A percentile compares a stretch with the other conserved stretches of the same genome.
phyloP scores from a whole-genome alignment of 2,888 invertebrate species.

The Minunthozetes semirufus region DNA sequence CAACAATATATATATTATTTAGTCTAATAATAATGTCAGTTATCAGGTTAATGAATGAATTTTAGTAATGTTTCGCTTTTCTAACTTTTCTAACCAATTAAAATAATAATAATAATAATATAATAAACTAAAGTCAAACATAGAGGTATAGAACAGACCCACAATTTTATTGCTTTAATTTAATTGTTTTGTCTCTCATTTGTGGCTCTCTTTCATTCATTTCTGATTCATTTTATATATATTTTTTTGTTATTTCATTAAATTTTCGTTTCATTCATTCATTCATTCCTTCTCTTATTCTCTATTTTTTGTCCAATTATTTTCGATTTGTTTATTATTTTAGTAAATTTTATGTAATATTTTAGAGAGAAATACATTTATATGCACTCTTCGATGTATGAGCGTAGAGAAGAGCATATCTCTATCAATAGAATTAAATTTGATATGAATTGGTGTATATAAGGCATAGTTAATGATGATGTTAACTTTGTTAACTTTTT shows the following conservation, averaged over 20 bases:
- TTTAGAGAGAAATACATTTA: too few species aligned
- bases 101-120: constrained; percentile 28
- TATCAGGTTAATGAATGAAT: constrained; percentile 29
- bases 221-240: background rate
- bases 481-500: constrained; percentile 18
- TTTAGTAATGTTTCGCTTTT: constrained; percentile 18
- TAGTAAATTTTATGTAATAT: too few species aligned
- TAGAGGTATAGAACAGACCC: background rate
- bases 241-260: background rate
- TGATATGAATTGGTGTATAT: too few species aligned
- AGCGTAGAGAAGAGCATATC: too few species aligned
- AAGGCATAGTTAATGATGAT: constrained; percentile 18
- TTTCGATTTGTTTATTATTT: too few species aligned
- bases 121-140: background rate
- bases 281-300: too few species aligned
- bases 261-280: background rate
- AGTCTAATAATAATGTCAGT: constrained; percentile 18
- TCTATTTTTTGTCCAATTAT: too few species aligned
- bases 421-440: too few species aligned
- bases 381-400: too few species aligned
- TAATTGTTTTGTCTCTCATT: constrained; percentile 19
- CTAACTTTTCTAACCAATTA: constrained; percentile 12
- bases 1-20: background rate
- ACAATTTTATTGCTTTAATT: constrained; percentile 29
- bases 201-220: background rate